Evolutionary conservation across 1,140 invertebrate species (phyloP).

Genomic region (Chymomyza costata): DNA sequence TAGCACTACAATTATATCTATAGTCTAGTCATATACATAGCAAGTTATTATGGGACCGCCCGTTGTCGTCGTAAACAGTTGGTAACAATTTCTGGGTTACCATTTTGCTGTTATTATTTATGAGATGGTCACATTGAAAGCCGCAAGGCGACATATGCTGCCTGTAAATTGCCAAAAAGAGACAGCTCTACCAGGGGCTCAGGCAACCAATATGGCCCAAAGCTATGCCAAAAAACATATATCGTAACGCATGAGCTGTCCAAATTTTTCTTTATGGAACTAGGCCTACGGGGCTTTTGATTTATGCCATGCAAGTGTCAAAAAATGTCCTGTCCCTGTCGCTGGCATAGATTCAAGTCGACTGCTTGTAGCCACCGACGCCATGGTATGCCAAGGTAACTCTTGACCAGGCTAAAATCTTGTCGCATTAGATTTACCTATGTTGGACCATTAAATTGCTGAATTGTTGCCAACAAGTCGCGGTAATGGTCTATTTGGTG

Average conservation of each 20-base stretch:
- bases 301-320: conserved; percentile 71
- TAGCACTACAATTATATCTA: no score
- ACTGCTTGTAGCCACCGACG: conserved; percentile 18
- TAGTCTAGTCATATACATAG: conserved; percentile 24
- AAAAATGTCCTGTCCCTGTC: conserved; percentile 67
- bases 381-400: not conserved
- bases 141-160: conserved; percentile 39
- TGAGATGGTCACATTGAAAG: conserved; percentile 67
- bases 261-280: conserved; percentile 18
- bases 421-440: conserved; percentile 5
- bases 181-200: conserved; percentile 5
- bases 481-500: conserved; percentile 31
- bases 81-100: conserved; percentile 38
- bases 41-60: conserved; percentile 50
- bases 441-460: conserved; percentile 1
- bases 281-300: conserved; percentile 59
- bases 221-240: not conserved
- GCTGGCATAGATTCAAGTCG: conserved; percentile 49
- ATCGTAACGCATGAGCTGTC: conserved; percentile 4
- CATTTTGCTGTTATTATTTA: conserved; percentile 65
- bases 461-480: conserved; percentile 12
- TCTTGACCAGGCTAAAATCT: conserved; percentile 49
- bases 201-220: not conserved
- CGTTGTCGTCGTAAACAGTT: conserved; percentile 14
- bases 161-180: conserved; percentile 49